phyloP scores from a whole-genome alignment of 2,797 vertebrate genomes.

The Mus minutoides region DNA sequence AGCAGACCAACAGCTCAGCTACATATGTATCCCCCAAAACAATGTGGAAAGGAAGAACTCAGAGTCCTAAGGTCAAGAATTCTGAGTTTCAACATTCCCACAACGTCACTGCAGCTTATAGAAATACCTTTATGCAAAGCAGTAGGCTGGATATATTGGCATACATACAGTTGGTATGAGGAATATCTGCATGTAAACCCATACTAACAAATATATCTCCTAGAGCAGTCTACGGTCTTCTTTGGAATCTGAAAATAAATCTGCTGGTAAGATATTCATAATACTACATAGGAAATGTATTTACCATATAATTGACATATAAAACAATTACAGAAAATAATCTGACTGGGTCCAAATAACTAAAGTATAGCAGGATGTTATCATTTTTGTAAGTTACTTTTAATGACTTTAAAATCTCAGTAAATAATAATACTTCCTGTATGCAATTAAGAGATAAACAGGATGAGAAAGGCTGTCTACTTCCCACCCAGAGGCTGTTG shows the following conservation, averaged over 20 bases:
- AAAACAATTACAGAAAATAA: background rate
- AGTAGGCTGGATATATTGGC: background rate
- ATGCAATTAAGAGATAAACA: background rate
- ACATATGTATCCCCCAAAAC: background rate
- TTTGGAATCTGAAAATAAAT: constrained; percentile 50
- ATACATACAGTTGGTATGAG: background rate
- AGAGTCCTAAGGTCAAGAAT: background rate
- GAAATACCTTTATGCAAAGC: background rate
- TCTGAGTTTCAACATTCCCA: background rate
- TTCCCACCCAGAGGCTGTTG: background rate
- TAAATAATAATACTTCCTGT: background rate
- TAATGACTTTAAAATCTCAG: background rate
- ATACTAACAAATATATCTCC: background rate
- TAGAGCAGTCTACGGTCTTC: background rate
- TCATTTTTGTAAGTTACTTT: background rate
- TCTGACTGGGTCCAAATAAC: background rate
- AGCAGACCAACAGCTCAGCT: background rate
- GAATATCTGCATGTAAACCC: background rate
- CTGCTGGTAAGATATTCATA: background rate
- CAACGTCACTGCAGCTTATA: background rate
- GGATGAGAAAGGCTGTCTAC: background rate
- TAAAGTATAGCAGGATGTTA: background rate
- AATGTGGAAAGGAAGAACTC: background rate
- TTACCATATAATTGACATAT: constrained; percentile 2
- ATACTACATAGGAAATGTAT: background rate